Base-by-base conservation (phyloP, 2,888 invertebrate genomes). In the Lasioglossum morio region DNA sequence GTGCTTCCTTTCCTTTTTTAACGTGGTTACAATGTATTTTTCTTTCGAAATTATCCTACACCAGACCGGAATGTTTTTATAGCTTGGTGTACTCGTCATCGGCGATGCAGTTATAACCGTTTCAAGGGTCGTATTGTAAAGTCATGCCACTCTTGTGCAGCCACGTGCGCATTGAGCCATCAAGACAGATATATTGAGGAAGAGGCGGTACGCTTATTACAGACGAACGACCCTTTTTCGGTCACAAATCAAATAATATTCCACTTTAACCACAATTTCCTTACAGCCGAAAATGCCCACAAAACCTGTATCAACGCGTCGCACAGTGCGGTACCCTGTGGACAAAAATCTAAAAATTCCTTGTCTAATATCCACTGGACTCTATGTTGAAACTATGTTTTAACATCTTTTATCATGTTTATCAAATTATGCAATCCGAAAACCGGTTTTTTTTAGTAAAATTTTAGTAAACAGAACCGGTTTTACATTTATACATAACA, bases 181-280 rank as follows among this genome's bases (percentile, higher is more conserved):
- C 92, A 92, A 92, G 87, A 88, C 91, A 93, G 92, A 92, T 92
- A 93, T 93, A 93, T 93, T 93, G 92, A 93, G 93, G 93, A 94
- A 94, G 93, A 93, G 94, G 89, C 89, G 89, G 94, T 90, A 80
- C 91, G 90, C 91, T 94, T 92, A 93, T 94, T 94, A 92, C 92
- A 89, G 89, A 86, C 91, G 88, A 86, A 92, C 90, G 88, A 88
- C 90, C 83, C 85, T 90, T 90, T 86, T 90, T 85, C 78, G 87
- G 92, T 92, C 90, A 93, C 94, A 94, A 94, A 94, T 94, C 94
- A 94, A 93, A 92, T 88, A 92, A 92, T 91, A 91, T 90, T 93
- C 92, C 92, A 90, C 91, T 75, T 84, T 72, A 81, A 81, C 86
- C 86, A 79, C 72, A 19, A 69, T 74, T 19, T 34, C 73, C 40